Conservation (phyloP, 1,140 invertebrate species). For the Ylistrum balloti region DNA sequence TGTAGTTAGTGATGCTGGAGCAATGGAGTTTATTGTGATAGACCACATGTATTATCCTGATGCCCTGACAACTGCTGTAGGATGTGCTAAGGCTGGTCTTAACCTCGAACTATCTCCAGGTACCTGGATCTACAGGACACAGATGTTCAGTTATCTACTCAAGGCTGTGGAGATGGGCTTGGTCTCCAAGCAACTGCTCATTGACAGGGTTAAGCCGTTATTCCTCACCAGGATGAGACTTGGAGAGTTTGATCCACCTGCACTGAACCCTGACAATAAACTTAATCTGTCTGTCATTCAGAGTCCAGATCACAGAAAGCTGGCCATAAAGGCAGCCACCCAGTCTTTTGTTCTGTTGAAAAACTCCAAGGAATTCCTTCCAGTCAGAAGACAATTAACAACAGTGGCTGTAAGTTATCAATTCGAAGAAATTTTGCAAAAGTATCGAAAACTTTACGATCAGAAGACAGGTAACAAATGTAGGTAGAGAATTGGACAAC, state of each 20-base stretch:
- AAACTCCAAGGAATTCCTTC: slow-evolving; percentile 65
- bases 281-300: slow-evolving; percentile 68
- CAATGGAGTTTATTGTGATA: slow-evolving; percentile 71
- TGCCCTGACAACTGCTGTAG: slow-evolving; percentile 67
- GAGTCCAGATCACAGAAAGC: slow-evolving; percentile 65
- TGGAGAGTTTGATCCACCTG: slow-evolving; percentile 78
- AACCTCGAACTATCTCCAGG: slow-evolving; percentile 67
- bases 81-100: slow-evolving; percentile 66
- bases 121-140: not conserved
- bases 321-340: slow-evolving; percentile 66
- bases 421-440: too few species aligned
- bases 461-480: too few species aligned
- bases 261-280: slow-evolving; percentile 72
- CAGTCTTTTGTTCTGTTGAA: slow-evolving; percentile 76
- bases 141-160: not conserved
- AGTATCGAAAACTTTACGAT: too few species aligned
- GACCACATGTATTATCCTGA: slow-evolving; percentile 70
- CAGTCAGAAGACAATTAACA: slow-evolving; percentile 48
- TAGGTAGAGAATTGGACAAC: too few species aligned
- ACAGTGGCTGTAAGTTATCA: slow-evolving; percentile 54
- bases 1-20: slow-evolving; percentile 79
- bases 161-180: not conserved
- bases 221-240: slow-evolving; percentile 76
- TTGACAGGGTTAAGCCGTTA: slow-evolving; percentile 66
- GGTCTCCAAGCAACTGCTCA: not conserved